Conservation (phyloP, 2,113 vertebrate species). For the Salvelinus namaycush region DNA sequence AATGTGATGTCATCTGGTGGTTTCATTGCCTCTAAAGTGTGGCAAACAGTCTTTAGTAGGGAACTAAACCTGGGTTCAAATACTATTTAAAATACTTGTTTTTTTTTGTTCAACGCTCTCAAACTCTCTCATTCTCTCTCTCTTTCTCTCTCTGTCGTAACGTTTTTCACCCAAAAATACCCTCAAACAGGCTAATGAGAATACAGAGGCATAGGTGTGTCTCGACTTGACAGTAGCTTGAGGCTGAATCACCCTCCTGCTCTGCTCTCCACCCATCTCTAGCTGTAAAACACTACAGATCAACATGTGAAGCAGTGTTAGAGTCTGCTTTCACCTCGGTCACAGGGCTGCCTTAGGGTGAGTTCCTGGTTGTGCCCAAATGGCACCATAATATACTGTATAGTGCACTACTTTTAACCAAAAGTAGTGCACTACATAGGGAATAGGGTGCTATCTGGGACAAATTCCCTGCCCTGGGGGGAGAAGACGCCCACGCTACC, state of each 20-base stretch:
- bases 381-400: too few relatives aligned
- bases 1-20: neutral
- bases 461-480: neutral
- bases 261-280: neutral
- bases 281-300: neutral
- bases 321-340: neutral
- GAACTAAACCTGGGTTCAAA: too few relatives aligned
- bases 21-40: neutral
- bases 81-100: too few relatives aligned
- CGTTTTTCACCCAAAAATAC: neutral
- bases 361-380: too few relatives aligned
- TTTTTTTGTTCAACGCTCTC: too few relatives aligned
- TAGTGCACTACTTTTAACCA: too few relatives aligned
- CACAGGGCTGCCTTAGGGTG: neutral
- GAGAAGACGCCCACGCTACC: neutral
- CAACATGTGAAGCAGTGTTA: neutral
- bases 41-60: too few relatives aligned
- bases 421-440: too few relatives aligned
- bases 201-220: neutral
- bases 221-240: neutral
- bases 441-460: too few relatives aligned
- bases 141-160: neutral
- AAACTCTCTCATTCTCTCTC: too few relatives aligned
- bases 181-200: neutral
- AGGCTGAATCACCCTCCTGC: neutral